These are phyloP conservation scores for Hypomecis punctinalis DNA, from an alignment of 2,888 invertebrate species.

Conservation along the genomic window DNA sequence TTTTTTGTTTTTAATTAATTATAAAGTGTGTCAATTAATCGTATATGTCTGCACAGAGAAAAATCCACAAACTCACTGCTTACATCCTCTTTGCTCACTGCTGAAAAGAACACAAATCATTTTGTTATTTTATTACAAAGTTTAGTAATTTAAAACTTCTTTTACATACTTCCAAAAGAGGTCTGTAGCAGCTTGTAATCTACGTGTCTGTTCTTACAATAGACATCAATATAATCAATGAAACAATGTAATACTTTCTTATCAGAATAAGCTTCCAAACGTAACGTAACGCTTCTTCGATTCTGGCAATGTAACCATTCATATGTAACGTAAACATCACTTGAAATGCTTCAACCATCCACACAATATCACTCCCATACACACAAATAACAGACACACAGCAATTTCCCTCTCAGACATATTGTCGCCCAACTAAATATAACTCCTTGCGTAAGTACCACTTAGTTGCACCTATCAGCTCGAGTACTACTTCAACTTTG, in stretches of 20 bases:
- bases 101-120: too few relatives aligned
- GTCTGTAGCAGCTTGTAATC: too few relatives aligned
- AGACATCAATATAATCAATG: background rate
- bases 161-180: too few relatives aligned
- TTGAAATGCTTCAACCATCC: conserved; percentile 4
- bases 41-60: too few relatives aligned
- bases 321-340: conserved; percentile 5
- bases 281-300: background rate
- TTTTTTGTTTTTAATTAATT: too few relatives aligned
- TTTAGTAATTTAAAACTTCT: too few relatives aligned
- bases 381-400: conserved; percentile 21
- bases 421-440: conserved; percentile 57
- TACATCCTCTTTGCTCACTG: too few relatives aligned
- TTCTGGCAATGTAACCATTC: background rate
- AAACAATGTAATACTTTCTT: background rate
- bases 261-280: background rate
- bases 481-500: conserved; percentile 9
- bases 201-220: too few relatives aligned
- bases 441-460: conserved; percentile 48
- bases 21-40: too few relatives aligned
- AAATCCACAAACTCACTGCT: too few relatives aligned
- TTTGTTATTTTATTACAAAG: too few relatives aligned
- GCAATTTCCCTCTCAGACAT: conserved; percentile 47
- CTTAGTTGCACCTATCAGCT: conserved; percentile 40
- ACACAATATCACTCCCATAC: conserved; percentile 20